Evolutionary conservation across 2,888 invertebrate genomes (phyloP).

Genomic region (Folsomia manolachei): DNA sequence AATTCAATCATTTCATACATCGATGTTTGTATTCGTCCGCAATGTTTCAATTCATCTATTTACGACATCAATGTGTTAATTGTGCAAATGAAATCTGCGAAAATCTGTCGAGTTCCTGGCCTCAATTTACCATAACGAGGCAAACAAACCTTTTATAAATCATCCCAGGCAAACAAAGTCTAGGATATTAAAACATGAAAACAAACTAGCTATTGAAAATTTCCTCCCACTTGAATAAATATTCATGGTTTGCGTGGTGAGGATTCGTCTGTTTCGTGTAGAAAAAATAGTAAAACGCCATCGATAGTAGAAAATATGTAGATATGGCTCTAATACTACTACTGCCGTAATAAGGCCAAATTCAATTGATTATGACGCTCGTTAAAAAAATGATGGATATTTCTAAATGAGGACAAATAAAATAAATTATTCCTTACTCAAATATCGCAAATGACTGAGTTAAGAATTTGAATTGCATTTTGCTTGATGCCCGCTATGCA

Average conservation of each 20-base stretch:
- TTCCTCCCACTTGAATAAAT: slow-evolving; percentile 3
- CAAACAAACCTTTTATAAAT: neutral
- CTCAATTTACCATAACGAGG: neutral
- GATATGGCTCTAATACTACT: neutral
- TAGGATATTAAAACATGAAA: neutral
- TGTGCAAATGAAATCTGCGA: slow-evolving; percentile 10
- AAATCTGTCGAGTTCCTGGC: slow-evolving; percentile 16
- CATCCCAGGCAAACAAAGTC: no score
- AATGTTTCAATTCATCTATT: neutral
- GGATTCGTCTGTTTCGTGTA: neutral
- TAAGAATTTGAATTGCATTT: neutral
- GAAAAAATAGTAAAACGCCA: neutral
- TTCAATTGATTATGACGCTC: no score
- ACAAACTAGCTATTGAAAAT: neutral
- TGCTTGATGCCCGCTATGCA: neutral
- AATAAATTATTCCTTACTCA: neutral
- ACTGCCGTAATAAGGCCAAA: neutral
- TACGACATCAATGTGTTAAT: slow-evolving; percentile 6
- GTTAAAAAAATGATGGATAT: neutral
- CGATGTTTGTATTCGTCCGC: no score
- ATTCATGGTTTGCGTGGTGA: no score
- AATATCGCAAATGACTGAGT: neutral
- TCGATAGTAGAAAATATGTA: neutral
- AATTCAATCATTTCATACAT: no score
- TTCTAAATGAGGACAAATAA: slow-evolving; percentile 1